These are phyloP conservation scores for Dipus sagitta DNA, from an alignment of 2,797 vertebrate species.

Conservation along the genomic window DNA sequence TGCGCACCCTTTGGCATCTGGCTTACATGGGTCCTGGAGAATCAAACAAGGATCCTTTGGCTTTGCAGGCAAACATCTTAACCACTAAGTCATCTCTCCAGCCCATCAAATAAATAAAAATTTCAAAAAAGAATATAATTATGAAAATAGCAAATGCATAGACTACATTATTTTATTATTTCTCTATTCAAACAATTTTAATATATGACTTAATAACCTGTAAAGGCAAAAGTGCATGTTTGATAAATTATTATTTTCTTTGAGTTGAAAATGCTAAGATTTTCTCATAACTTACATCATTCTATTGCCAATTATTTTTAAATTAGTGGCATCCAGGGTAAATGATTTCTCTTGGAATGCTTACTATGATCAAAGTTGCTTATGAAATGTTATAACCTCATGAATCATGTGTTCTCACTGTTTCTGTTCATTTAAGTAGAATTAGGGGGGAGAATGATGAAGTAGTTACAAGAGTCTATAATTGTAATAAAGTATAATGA, in stretches of 20 bases:
- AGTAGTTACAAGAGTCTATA: neutral
- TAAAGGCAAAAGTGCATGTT: neutral
- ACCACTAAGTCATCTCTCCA: no score
- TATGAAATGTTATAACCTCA: neutral
- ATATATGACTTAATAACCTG: constrained; percentile 34
- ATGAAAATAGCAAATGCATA: neutral
- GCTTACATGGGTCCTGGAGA: no score
- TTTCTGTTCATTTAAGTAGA: neutral
- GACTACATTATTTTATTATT: constrained; percentile 3
- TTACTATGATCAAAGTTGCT: neutral
- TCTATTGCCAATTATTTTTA: constrained; percentile 70
- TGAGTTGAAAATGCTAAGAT: neutral
- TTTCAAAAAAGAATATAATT: neutral
- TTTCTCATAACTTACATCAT: constrained; percentile 45
- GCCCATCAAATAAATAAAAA: no score
- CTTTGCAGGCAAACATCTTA: no score
- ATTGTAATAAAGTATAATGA: neutral
- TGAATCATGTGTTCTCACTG: neutral
- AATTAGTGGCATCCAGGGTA: constrained; percentile 36
- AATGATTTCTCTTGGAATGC: constrained; percentile 40
- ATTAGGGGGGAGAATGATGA: neutral
- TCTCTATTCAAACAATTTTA: neutral
- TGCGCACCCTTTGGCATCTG: no score
- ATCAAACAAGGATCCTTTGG: no score
- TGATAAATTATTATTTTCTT: constrained; percentile 61